Conservation (phyloP, 2,113 vertebrate species). For the Illadopsis cleaveri region DNA sequence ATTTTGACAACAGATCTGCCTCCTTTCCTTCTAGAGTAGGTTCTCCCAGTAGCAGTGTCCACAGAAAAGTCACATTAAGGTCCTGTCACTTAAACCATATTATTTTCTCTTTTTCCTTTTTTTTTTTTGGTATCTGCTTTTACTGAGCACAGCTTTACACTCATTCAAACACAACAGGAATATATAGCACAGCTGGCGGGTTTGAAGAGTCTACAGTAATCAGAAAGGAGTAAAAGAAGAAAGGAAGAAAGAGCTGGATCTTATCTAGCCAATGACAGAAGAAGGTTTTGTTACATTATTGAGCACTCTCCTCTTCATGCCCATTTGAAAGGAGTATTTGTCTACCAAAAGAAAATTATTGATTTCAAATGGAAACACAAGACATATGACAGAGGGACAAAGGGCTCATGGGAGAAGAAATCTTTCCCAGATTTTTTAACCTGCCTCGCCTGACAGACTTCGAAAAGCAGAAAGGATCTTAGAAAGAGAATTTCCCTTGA, state of each 20-base stretch:
- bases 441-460: neutral
- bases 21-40: neutral
- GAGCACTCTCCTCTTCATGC: neutral
- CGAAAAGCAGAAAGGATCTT: neutral
- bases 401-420: neutral
- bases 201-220: neutral
- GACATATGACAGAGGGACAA: neutral
- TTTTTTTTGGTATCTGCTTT: neutral
- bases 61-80: neutral
- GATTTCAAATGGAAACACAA: neutral
- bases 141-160: neutral
- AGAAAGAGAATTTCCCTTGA: neutral
- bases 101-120: fast-evolving
- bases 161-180: neutral
- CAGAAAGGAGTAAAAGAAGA: neutral
- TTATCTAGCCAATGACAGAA: neutral
- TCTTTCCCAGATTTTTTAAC: neutral
- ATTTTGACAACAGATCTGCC: neutral
- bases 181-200: neutral
- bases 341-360: neutral
- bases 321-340: neutral
- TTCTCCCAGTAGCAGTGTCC: neutral
- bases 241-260: neutral
- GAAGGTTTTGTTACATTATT: neutral
- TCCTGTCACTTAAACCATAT: neutral